These are phyloP conservation scores for Scomber colias DNA, from an alignment of 2,113 vertebrate genomes.

Conservation along the genomic window DNA sequence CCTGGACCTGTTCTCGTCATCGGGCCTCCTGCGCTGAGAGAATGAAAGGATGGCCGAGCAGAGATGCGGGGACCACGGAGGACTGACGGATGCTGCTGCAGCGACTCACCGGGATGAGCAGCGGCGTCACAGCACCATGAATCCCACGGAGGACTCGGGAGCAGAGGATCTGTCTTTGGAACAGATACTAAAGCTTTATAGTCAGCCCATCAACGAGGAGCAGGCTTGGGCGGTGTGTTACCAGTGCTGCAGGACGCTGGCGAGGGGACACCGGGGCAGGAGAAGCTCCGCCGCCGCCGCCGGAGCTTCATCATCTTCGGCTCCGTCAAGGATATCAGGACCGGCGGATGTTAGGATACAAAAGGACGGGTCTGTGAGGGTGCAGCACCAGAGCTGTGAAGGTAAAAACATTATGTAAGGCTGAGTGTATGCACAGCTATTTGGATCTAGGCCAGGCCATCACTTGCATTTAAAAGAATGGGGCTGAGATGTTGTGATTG, in stretches of 20 bases:
- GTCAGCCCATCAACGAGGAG: conserved; percentile 97
- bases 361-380: conserved; percentile 88
- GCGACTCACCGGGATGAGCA: conserved; percentile 60
- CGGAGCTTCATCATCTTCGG: conserved; percentile 43
- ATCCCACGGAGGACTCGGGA: conserved; percentile 63
- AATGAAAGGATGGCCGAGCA: conserved; percentile 84
- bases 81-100: conserved; percentile 74
- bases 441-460: conserved; percentile 37
- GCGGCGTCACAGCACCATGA: conserved; percentile 64
- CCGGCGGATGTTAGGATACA: conserved; percentile 88
- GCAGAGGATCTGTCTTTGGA: conserved; percentile 88
- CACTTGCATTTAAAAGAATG: conserved; percentile 27
- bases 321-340: conserved; percentile 68
- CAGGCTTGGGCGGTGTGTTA: conserved; percentile 98
- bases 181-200: conserved; percentile 92
- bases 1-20: conserved; percentile 43
- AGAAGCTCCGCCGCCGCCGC: conserved; percentile 57
- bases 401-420: conserved; percentile 63
- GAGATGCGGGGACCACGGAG: conserved; percentile 63
- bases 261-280: conserved; percentile 64
- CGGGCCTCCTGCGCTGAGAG: conserved; percentile 68
- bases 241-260: conserved; percentile 91
- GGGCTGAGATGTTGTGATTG: conserved; percentile 8
- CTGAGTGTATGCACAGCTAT: background rate
- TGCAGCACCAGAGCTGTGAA: conserved; percentile 67